Percentiles rank a stretch among this genome's conserved stretches.
These are phyloP conservation scores for Tiphia femorata DNA, from an alignment of 2,888 invertebrate species.

Conservation along the genomic window DNA sequence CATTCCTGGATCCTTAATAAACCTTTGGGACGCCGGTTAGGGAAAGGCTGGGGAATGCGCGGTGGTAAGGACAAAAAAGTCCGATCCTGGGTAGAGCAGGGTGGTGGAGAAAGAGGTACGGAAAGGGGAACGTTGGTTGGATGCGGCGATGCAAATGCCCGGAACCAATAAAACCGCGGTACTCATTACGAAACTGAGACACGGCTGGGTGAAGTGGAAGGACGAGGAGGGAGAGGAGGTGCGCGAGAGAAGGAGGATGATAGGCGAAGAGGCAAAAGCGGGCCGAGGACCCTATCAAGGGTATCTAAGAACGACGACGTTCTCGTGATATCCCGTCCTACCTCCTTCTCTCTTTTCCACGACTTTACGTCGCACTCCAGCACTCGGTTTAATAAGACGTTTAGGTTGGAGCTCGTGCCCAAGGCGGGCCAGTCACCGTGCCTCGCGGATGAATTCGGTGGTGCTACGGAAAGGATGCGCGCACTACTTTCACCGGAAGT, in stretches of 20 bases:
- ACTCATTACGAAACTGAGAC: slow-evolving; percentile 35
- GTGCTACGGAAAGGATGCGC: neutral
- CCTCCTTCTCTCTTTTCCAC: too few species aligned
- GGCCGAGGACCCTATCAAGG: too few species aligned
- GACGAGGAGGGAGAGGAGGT: neutral
- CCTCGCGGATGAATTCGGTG: neutral
- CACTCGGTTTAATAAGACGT: slow-evolving; percentile 30
- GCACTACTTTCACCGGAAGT: too few species aligned
- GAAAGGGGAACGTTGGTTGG: neutral
- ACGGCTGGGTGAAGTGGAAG: slow-evolving; percentile 1
- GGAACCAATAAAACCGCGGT: slow-evolving; percentile 31
- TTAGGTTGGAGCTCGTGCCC: slow-evolving; percentile 13
- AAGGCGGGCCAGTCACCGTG: neutral
- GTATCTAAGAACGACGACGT: too few species aligned
- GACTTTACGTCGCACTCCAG: slow-evolving; percentile 14
- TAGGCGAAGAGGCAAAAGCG: too few species aligned
- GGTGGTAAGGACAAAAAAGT: neutral
- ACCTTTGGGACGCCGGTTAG: slow-evolving; percentile 5
- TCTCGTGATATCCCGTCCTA: too few species aligned
- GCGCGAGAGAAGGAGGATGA: neutral
- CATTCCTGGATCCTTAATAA: slow-evolving; percentile 38
- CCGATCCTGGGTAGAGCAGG: neutral
- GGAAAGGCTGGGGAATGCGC: neutral
- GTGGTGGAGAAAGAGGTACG: neutral
- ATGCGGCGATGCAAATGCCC: slow-evolving; percentile 38